Evolutionary conservation across 1,140 invertebrate genomes (phyloP), one percentile per base, ranked within the genome.

Genomic region (Rhagoletis pomonella): DNA sequence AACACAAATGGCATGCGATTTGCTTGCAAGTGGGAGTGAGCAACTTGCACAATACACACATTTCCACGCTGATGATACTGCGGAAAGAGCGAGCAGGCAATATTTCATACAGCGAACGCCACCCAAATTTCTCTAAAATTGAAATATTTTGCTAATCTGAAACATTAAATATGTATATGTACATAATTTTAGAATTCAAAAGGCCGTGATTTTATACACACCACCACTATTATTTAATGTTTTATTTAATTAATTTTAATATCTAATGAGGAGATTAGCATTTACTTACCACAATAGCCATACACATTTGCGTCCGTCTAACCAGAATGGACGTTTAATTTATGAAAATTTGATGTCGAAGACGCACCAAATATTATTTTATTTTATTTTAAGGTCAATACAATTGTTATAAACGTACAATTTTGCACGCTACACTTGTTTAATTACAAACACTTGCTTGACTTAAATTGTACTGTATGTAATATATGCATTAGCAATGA

Each of bases 271-370:
- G 12, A 14, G n/a, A 14, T 62, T 62, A 29, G 29, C 60, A 62
- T 17, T n/a, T 19, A 88, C 88, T 88, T 87, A 88, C 88, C 88
- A 87, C 86, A 88, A 88, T 88, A 85, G 88, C 88, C 88, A 88
- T 88, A 88, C 88, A 88, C 88, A 88, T 88, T 88, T 88, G 88
- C 87, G 88, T 81, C 73, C 73, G 73, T 50, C 50, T 81, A 81
- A 55, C 6, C 73, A 81, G 47, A 81, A 58, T 50, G 73, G 73
- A 81, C 19, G 47, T 55, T 81, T 12, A 55, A 81, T 81, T 81
- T 81, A 81, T n/a, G 6, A 42, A 81, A 81, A 55, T 81, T 81
- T 29, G 64, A 67, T 81, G 3, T 81, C 4, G 14, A 81, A 55
- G 3, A 44, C 5, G n/a, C 73, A 81, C 73, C 64, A 55, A 81